phyloP scores from a whole-genome alignment of 2,797 vertebrate species.

The Antennarius maculatus region DNA sequence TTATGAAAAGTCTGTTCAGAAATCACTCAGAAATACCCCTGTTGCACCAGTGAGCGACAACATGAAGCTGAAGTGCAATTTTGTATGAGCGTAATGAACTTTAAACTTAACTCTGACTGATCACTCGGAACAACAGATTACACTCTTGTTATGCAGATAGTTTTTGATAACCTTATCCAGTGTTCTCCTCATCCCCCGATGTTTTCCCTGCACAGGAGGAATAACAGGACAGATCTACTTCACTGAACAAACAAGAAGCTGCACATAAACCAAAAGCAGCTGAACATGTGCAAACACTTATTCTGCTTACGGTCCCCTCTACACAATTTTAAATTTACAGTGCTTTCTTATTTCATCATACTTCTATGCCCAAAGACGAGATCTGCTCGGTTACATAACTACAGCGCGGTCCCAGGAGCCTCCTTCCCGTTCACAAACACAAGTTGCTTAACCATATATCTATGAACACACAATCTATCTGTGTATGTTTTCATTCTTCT shows the following conservation, averaged over 20 bases:
- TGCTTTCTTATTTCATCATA: slow-evolving; percentile 47
- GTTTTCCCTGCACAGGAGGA: neutral
- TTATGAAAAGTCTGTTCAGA: neutral
- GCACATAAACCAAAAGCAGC: neutral
- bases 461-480: neutral
- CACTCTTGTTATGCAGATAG: neutral
- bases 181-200: slow-evolving; percentile 15
- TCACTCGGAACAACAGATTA: slow-evolving; percentile 25
- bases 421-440: slow-evolving; percentile 15
- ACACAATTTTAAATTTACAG: no score
- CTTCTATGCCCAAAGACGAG: slow-evolving; percentile 6
- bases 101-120: slow-evolving; percentile 50
- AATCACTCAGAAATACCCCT: slow-evolving; percentile 20
- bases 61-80: slow-evolving; percentile 16
- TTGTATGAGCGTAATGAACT: slow-evolving; percentile 50
- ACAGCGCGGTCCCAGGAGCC: neutral
- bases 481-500: slow-evolving; percentile 4
- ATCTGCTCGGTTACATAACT: slow-evolving; percentile 48
- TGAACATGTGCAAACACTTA: neutral
- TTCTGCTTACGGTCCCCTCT: slow-evolving; percentile 9
- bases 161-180: slow-evolving; percentile 40
- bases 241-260: slow-evolving; percentile 11
- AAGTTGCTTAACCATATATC: neutral
- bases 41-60: slow-evolving; percentile 15
- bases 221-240: neutral